Evolutionary conservation across 1,140 invertebrate species (phyloP), one percentile per base, ranked within the genome.

Genomic region (Achroia grisella): DNA sequence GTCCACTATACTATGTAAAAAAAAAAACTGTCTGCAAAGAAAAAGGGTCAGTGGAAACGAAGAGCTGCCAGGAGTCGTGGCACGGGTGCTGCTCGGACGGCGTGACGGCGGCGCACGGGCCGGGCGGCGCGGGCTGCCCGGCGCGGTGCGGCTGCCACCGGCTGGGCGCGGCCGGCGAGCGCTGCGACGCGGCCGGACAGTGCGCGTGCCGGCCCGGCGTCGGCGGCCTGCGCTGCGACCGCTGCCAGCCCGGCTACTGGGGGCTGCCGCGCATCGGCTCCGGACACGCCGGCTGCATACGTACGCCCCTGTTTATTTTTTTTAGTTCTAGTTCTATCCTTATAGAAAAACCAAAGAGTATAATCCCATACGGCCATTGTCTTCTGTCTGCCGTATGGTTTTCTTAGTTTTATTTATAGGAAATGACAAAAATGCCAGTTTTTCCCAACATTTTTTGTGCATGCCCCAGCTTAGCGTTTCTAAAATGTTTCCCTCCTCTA

Each of bases 1-100:
- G n/a, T n/a, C n/a, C n/a, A n/a, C n/a, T n/a, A n/a, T n/a, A n/a
- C n/a, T n/a, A n/a, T n/a, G n/a, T n/a, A n/a, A n/a, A n/a, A n/a
- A n/a, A n/a, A n/a, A n/a, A n/a, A n/a, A n/a, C n/a, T n/a, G n/a
- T 23, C 2, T 35, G 45, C 56, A 10, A 39, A 87, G 83, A 87
- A 36, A 87, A 86, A 66, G 56, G 71, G 13, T 58, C 78, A 23
- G 54, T 62, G 4, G 86, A 88, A 48, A 88, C 86, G 58, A 89
- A 88, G 53, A 86, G 86, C 14, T 95, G 94, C 67, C 88, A 89
- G 50, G 91, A 93, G 44, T 91, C 92, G 0, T 91, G 91, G 89
- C 91, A 91, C 68, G 95, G 95, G 0, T 98, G 97, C 71, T 98
- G 97, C 76, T 92, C 93, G 0, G 96, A 98, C 69, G 93, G 92